Conservation (phyloP, 2,888 invertebrate species). For the Stenolophus ochropezus region DNA sequence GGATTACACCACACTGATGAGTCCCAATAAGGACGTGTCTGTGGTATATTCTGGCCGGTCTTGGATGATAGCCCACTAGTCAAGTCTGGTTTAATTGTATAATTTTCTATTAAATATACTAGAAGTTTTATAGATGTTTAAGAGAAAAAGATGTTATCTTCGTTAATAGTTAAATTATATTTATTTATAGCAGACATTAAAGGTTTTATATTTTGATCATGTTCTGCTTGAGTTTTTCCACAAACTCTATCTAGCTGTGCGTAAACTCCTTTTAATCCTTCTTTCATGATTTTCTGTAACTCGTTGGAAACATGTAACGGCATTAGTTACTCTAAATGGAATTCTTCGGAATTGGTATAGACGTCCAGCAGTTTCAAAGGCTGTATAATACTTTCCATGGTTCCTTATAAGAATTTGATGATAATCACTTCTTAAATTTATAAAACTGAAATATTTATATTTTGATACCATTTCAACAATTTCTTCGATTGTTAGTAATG, state of each 20-base stretch:
- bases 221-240: slow-evolving; percentile 57
- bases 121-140: too few relatives aligned
- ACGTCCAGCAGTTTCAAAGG: too few relatives aligned
- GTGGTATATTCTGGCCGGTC: too few relatives aligned
- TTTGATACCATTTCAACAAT: slow-evolving; percentile 55
- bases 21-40: too few relatives aligned
- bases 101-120: too few relatives aligned
- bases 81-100: too few relatives aligned
- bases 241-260: slow-evolving; percentile 58
- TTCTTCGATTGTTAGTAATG: slow-evolving; percentile 60
- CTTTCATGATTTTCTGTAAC: slow-evolving; percentile 2
- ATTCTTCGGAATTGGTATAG: slow-evolving; percentile 60
- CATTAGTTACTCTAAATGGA: slow-evolving; percentile 62
- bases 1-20: too few relatives aligned
- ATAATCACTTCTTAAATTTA: slow-evolving; percentile 60
- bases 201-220: slow-evolving; percentile 53
- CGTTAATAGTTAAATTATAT: background rate
- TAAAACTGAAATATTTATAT: slow-evolving; percentile 55
- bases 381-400: slow-evolving; percentile 56
- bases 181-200: background rate
- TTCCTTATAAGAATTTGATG: slow-evolving; percentile 54
- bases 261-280: slow-evolving; percentile 50
- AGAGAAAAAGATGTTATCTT: too few relatives aligned
- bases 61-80: too few relatives aligned
- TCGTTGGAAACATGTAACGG: slow-evolving; percentile 59